Percentiles rank a stretch among this genome's conserved stretches.
Conservation (phyloP, 2,888 invertebrate species). For the Horisme vitalbata region DNA sequence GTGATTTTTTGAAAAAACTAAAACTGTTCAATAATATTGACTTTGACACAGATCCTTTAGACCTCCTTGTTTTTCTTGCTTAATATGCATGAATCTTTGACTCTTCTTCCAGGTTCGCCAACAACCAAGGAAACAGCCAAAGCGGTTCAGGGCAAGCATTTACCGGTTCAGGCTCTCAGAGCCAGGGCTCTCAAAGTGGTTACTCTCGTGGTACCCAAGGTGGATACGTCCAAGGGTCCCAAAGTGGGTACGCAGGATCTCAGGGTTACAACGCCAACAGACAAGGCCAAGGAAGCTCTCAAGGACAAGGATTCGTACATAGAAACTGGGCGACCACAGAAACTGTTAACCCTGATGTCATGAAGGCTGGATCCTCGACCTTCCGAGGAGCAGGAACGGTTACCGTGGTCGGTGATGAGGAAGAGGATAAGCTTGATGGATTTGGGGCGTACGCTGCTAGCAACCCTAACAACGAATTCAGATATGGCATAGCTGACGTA, state of each 20-base stretch:
- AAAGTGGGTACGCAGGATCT: slow-evolving; percentile 11
- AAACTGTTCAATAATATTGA: too few relatives aligned
- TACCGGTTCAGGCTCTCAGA: slow-evolving; percentile 16
- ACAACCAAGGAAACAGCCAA: slow-evolving; percentile 45
- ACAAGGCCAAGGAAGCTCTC: slow-evolving; percentile 34
- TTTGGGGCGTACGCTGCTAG: slow-evolving; percentile 66
- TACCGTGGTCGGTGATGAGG: slow-evolving; percentile 68
- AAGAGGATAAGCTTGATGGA: slow-evolving; percentile 64
- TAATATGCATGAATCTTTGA: neutral
- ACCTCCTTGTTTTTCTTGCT: neutral
- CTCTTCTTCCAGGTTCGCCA: slow-evolving; percentile 44
- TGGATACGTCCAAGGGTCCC: slow-evolving; percentile 10
- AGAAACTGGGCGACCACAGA: slow-evolving; percentile 75
- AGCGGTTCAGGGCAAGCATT: slow-evolving; percentile 31
- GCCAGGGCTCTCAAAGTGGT: slow-evolving; percentile 22
- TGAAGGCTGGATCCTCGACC: slow-evolving; percentile 67
- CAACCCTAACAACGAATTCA: slow-evolving; percentile 68
- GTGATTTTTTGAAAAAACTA: too few relatives aligned
- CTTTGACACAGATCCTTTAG: too few relatives aligned
- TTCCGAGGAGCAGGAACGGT: slow-evolving; percentile 57
- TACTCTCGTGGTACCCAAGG: neutral
- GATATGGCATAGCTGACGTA: slow-evolving; percentile 68
- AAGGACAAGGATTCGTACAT: slow-evolving; percentile 61
- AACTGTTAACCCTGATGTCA: slow-evolving; percentile 70
- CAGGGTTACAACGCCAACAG: slow-evolving; percentile 9